phyloP scores from a whole-genome alignment of 2,797 vertebrate species.

The Anguilla pacifica region DNA sequence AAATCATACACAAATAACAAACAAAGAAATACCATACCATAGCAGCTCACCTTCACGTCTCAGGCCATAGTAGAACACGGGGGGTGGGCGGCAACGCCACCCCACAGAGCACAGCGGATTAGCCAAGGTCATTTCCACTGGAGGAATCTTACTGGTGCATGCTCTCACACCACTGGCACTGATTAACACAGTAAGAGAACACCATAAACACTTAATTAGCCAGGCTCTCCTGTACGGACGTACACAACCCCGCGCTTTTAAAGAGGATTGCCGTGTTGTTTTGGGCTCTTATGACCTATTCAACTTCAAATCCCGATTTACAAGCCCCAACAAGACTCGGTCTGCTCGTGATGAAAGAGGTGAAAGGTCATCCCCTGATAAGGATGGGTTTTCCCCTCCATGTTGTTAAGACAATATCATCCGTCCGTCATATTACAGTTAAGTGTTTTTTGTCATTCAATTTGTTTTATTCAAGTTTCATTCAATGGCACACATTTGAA shows the following conservation, averaged over 20 bases:
- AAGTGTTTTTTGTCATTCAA: background rate
- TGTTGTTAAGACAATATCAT: background rate
- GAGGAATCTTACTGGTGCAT: too few species aligned
- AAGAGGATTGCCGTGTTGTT: background rate
- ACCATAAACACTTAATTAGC: background rate
- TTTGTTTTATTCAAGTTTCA: background rate
- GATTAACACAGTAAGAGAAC: background rate
- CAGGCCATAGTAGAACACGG: background rate
- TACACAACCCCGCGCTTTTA: background rate
- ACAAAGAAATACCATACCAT: background rate
- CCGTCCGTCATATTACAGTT: background rate
- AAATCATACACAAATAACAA: background rate
- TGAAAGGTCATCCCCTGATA: background rate
- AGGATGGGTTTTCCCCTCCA: background rate
- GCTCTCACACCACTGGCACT: background rate
- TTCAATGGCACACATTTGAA: background rate
- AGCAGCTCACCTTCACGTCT: background rate
- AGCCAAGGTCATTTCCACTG: background rate
- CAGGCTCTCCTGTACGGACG: background rate
- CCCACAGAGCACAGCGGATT: background rate
- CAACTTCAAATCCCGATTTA: constrained; percentile 13
- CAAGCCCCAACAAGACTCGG: background rate
- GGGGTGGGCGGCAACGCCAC: too few species aligned
- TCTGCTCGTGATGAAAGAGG: background rate
- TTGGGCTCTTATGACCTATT: background rate